Percentiles rank a stretch among this genome's conserved stretches.
These are phyloP conservation scores for Physella acuta DNA, from an alignment of 1,140 invertebrate species.

Conservation along the genomic window DNA sequence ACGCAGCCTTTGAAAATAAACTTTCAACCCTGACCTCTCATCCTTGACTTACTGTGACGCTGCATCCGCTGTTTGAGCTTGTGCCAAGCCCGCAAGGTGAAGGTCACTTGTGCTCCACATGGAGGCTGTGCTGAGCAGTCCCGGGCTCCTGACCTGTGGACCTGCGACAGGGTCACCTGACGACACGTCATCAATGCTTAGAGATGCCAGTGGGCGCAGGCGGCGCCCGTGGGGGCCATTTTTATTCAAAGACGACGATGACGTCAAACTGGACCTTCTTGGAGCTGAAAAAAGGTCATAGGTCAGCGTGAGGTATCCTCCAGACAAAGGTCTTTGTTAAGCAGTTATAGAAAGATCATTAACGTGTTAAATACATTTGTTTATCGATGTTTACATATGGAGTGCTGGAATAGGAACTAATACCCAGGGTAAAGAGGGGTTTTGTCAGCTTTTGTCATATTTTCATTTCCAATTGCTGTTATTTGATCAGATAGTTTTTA, in stretches of 20 bases:
- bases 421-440: no score
- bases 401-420: no score
- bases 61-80: constrained; percentile 20
- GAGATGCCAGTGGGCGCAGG: constrained; percentile 1
- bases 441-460: no score
- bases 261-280: constrained; percentile 11
- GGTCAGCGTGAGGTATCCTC: no score
- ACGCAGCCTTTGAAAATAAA: no score
- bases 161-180: not conserved
- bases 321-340: no score
- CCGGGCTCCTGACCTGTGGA: constrained; percentile 33
- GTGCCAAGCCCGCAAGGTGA: constrained; percentile 25
- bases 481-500: no score
- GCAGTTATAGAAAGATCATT: no score
- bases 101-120: constrained; percentile 45
- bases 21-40: no score
- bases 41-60: constrained; percentile 29
- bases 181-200: constrained; percentile 14
- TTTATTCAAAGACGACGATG: not conserved
- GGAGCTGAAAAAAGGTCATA: not conserved
- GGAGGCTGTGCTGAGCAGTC: constrained; percentile 40
- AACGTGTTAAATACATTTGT: no score
- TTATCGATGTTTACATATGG: no score
- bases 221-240: not conserved
- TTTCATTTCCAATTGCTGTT: no score